Evolutionary conservation across 2,888 invertebrate genomes (phyloP), one percentile per base, ranked within the genome.

Genomic region (Bimastos eiseni): DNA sequence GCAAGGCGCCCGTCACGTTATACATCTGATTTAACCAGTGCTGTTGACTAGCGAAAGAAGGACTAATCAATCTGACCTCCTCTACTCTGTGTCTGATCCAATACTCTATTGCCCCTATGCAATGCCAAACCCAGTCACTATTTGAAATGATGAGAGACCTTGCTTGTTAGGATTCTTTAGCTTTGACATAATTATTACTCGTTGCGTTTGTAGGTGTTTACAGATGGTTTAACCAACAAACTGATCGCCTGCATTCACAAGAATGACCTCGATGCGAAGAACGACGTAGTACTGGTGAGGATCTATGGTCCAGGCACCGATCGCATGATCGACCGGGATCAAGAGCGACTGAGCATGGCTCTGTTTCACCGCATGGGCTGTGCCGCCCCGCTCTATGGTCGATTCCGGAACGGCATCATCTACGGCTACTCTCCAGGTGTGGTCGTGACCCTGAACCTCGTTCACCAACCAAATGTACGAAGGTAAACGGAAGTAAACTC

Each of bases 231-330:
- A 92, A 98, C 98, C 89, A 98, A 98, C 95, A 98, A 97, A 95
- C 96, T 99, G 93, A 96, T 98, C 33, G 91, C 91, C n/a, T 92
- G 92, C 90, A 34, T 83, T 21, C 86, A 90, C 41, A 37, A 90
- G 37, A 90, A 90, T 24, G 90, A 90, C n/a, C n/a, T 36, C 15
- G 88, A 83, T 24, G 83, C 44, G 2, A 49, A 38, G 70, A 37
- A 88, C 37, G 90, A 91, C 24, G 91, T 90, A 24, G 83, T 90
- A 19, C 86, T 91, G 41, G 91, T 99, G 38, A 96, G 98, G 93
- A 96, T 99, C 92, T 98, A 98, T 96, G 99, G 99, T 44, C 96
- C 97, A 93, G 98, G 98, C 95, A 98, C 98, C 4, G 98, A 98
- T 95, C 96, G 97, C 93, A 96, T 99, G 92, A 98, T 99, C 94